A percentile compares a stretch with the other conserved stretches of the same genome.
Conservation (phyloP, 2,797 vertebrate genomes). For the Ambastaia sidthimunki region DNA sequence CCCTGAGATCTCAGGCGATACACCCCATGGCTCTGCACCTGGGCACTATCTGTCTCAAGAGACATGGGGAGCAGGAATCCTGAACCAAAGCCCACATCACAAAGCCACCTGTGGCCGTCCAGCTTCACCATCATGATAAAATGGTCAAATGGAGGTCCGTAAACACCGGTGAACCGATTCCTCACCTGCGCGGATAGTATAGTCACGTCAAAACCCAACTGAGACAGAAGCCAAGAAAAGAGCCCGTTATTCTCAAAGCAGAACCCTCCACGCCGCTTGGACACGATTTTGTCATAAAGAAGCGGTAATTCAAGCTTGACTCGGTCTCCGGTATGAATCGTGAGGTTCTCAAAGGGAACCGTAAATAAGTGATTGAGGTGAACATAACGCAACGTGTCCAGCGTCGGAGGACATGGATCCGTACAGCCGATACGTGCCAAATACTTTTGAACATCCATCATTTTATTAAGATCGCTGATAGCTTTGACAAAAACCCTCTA, state of each 20-base stretch:
- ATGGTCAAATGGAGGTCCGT: conserved; percentile 79
- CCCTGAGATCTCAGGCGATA: conserved; percentile 66
- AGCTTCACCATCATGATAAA: conserved; percentile 71
- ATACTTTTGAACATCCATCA: conserved; percentile 63
- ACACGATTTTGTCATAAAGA: conserved; percentile 80
- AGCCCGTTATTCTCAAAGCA: conserved; percentile 81
- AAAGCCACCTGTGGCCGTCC: conserved; percentile 72
- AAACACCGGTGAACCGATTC: conserved; percentile 53
- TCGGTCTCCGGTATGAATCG: conserved; percentile 73
- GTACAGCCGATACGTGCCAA: conserved; percentile 71
- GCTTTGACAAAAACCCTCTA: not conserved
- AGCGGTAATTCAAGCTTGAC: conserved; percentile 61
- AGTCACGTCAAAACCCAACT: conserved; percentile 72
- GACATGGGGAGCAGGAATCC: conserved; percentile 73
- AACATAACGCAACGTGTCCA: conserved; percentile 67
- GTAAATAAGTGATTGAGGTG: conserved; percentile 73
- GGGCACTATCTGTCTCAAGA: conserved; percentile 68
- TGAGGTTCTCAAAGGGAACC: conserved; percentile 80
- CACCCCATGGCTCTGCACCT: conserved; percentile 70
- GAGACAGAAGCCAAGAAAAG: conserved; percentile 77
- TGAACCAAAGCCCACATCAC: conserved; percentile 76
- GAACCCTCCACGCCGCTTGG: conserved; percentile 72
- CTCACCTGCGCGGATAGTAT: conserved; percentile 74
- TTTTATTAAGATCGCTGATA: not conserved
- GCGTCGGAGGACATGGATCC: conserved; percentile 44